Evolutionary conservation across 2,113 vertebrate species (phyloP).

Genomic region (Sturnus vulgaris): DNA sequence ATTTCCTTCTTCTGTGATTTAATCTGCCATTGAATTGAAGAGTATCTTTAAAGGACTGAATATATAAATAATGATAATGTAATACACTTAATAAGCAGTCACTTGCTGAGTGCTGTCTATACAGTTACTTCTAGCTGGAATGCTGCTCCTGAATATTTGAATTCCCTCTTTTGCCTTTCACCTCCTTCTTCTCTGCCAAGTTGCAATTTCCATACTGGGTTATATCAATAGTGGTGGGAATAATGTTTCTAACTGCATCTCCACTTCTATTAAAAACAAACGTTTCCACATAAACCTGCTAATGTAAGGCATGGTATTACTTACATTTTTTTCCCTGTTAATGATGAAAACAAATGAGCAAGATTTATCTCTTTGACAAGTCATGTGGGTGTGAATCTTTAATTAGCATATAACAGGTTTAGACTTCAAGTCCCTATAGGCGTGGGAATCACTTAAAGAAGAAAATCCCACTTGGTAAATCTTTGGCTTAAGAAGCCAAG

Average conservation of each 20-base stretch:
- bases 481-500: constrained; percentile 55
- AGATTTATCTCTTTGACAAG: constrained; percentile 70
- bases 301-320: constrained; percentile 35
- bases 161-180: constrained; percentile 10
- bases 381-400: constrained; percentile 73
- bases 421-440: constrained; percentile 71
- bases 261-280: constrained; percentile 38
- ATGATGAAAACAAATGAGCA: constrained; percentile 68
- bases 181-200: constrained; percentile 1
- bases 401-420: constrained; percentile 78
- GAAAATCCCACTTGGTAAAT: constrained; percentile 62
- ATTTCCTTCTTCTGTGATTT: not conserved
- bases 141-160: not conserved
- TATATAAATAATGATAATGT: not conserved
- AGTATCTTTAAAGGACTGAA: not conserved
- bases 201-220: not conserved
- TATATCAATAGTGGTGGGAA: constrained; percentile 41
- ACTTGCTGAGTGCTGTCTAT: not conserved
- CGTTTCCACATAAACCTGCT: constrained; percentile 21
- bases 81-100: not conserved
- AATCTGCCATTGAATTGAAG: not conserved
- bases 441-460: constrained; percentile 70
- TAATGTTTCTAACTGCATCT: not conserved
- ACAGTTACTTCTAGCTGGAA: not conserved
- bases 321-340: constrained; percentile 35